phyloP scores from a whole-genome alignment of 2,113 vertebrate species.

The Petrocephalus microphthalmus region DNA sequence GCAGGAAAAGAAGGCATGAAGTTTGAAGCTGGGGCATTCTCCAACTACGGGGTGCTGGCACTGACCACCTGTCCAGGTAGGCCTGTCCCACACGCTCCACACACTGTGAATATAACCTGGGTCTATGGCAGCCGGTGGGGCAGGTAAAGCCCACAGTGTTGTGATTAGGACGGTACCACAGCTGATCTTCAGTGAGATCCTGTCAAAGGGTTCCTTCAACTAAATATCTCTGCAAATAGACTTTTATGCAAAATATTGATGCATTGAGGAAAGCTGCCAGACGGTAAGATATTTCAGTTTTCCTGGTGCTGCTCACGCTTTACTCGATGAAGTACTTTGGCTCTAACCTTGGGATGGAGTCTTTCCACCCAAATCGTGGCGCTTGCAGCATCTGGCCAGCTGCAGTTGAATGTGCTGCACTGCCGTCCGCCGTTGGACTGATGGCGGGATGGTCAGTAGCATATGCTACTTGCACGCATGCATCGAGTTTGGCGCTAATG shows the following conservation, averaged over 20 bases:
- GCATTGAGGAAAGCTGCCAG: neutral
- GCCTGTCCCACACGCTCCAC: neutral
- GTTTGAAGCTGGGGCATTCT: conserved; percentile 97
- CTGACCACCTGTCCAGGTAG: conserved; percentile 89
- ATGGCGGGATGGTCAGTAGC: neutral
- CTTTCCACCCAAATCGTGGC: neutral
- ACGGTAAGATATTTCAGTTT: neutral
- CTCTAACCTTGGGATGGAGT: neutral
- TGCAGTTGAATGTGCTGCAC: too few relatives aligned
- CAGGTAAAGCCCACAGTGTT: neutral
- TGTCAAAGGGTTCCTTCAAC: neutral
- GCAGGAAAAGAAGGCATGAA: conserved; percentile 98
- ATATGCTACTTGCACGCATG: neutral
- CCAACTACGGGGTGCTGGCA: conserved; percentile 94
- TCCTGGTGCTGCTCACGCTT: neutral
- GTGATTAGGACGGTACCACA: neutral
- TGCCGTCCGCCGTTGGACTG: neutral
- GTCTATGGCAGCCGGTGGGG: neutral
- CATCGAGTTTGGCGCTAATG: neutral
- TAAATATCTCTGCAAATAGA: neutral
- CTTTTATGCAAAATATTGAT: neutral
- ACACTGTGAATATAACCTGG: neutral
- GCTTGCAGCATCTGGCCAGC: neutral
- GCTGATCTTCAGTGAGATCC: neutral
- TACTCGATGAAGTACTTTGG: neutral